Base-by-base conservation (phyloP, 2,113 vertebrate species). In the Bos indicus region DNA sequence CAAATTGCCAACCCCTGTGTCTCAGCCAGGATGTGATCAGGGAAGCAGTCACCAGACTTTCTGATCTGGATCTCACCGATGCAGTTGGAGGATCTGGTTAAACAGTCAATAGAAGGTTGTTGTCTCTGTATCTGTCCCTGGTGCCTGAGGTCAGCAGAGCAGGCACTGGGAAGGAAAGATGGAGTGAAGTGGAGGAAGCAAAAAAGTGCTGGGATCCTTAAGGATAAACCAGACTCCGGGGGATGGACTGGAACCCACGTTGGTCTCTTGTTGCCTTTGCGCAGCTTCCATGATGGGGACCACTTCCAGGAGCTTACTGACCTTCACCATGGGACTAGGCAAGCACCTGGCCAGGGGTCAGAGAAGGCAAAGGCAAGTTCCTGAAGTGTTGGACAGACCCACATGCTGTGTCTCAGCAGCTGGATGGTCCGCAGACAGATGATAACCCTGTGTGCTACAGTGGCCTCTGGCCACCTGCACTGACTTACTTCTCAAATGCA, bases 391-490 rank as follows among this genome's bases (percentile, higher is more conserved):
- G 36, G 56, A 1, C 17, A 51, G 46, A 40, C 10, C 43, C 8
- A 19, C 51, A 71, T 62, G 21, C 43, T 88, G 56, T 23, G 77
- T 43, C 40, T 57, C n/a, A 33, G 6, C 36, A 48, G 17, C 1
- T 9, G 28, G 33, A 40, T 67, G 59, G 13, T 28, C 56, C 19
- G n/a, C 28, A 48, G 26, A 87, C 43, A 30, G 36, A 28, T 2
- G 23, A 57, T 28, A 11, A 54, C 17, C 7, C 2, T 23, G 7
- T 46, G 74, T 54, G 25, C 25, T 54, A 6, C 33, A 3, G 1
- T 2, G 25, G 43, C 54, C 28, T 1, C 17, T 28, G 62, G 40
- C 0, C 1, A 6, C 14, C n/a, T 11, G 5, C 6, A 15, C 25
- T 1, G 13, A 52, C 60, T 71, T 91, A 52, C 60, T 71, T 91